These are phyloP conservation scores for Chesias legatella DNA, from an alignment of 2,888 invertebrate genomes.

Conservation along the genomic window DNA sequence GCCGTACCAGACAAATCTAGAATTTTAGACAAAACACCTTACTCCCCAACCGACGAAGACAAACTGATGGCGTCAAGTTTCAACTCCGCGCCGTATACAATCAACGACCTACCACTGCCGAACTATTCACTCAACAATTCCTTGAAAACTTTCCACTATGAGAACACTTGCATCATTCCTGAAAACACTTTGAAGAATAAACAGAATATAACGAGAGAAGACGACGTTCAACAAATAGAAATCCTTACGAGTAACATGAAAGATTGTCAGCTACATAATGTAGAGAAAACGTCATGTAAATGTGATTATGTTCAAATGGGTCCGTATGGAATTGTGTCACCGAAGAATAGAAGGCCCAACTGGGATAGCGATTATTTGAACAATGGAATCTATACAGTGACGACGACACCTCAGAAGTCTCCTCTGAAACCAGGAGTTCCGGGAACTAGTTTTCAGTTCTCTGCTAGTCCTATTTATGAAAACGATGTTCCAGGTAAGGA, in stretches of 20 bases:
- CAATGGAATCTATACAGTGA: conserved; percentile 70
- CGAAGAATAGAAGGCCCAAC: conserved; percentile 59
- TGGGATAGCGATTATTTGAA: conserved; percentile 69
- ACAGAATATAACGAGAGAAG: conserved; percentile 66
- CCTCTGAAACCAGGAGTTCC: conserved; percentile 61
- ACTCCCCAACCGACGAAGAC: conserved; percentile 75
- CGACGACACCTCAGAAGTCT: conserved; percentile 69
- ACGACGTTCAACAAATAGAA: conserved; percentile 72
- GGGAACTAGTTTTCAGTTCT: conserved; percentile 72
- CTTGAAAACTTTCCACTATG: conserved; percentile 73
- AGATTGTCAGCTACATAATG: conserved; percentile 68
- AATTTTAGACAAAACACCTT: conserved; percentile 69
- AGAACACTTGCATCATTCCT: conserved; percentile 72
- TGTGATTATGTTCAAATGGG: conserved; percentile 74
- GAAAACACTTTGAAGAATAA: conserved; percentile 70
- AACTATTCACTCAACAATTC: conserved; percentile 82
- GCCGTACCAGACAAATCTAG: conserved; percentile 75
- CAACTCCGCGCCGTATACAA: conserved; percentile 58
- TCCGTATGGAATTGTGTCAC: conserved; percentile 66
- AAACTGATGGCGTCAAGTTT: conserved; percentile 70
- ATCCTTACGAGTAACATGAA: conserved; percentile 70
- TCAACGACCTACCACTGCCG: conserved; percentile 77
- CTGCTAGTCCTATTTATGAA: conserved; percentile 69
- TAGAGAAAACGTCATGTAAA: conserved; percentile 68
- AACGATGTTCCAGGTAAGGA: conserved; percentile 66